Conservation (phyloP, 2,797 vertebrate genomes). For the Crenichthys baileyi region DNA sequence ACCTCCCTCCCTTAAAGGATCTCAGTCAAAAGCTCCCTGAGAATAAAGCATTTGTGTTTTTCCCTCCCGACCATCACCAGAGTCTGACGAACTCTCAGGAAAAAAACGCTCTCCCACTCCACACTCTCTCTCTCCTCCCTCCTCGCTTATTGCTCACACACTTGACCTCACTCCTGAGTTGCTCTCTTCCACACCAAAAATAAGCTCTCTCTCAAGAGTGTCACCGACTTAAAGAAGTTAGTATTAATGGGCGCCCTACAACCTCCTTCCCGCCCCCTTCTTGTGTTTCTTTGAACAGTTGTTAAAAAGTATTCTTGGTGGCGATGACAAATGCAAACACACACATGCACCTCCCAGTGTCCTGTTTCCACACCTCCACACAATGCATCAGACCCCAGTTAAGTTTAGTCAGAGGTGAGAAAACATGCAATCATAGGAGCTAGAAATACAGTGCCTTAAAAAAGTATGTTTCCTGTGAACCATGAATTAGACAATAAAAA, state of each 20-base stretch:
- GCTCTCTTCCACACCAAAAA: slow-evolving; percentile 15
- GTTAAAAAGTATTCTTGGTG: slow-evolving; percentile 72
- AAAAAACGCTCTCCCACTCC: slow-evolving; percentile 31
- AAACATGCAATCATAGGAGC: slow-evolving; percentile 18
- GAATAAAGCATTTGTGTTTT: slow-evolving; percentile 9
- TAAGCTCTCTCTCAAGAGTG: background rate
- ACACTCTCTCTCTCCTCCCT: slow-evolving; percentile 40
- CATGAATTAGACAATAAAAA: background rate
- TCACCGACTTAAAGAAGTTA: background rate
- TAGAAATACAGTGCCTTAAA: background rate
- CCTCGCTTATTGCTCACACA: slow-evolving; percentile 51
- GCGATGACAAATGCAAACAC: slow-evolving; percentile 66
- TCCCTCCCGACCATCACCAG: slow-evolving; percentile 44
- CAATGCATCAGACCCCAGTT: slow-evolving; percentile 34
- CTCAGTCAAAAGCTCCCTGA: slow-evolving; percentile 9
- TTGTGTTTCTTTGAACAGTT: slow-evolving; percentile 66
- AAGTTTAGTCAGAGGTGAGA: slow-evolving; percentile 51
- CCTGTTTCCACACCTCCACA: slow-evolving; percentile 52
- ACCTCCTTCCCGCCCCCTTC: background rate
- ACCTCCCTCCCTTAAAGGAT: slow-evolving; percentile 11
- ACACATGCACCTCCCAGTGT: slow-evolving; percentile 43
- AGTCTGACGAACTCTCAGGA: slow-evolving; percentile 60
- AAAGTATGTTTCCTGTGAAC: background rate
- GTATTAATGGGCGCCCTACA: background rate
- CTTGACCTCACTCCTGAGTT: slow-evolving; percentile 62